phyloP scores from a whole-genome alignment of 2,888 invertebrate genomes.

The Luperina testacea region DNA sequence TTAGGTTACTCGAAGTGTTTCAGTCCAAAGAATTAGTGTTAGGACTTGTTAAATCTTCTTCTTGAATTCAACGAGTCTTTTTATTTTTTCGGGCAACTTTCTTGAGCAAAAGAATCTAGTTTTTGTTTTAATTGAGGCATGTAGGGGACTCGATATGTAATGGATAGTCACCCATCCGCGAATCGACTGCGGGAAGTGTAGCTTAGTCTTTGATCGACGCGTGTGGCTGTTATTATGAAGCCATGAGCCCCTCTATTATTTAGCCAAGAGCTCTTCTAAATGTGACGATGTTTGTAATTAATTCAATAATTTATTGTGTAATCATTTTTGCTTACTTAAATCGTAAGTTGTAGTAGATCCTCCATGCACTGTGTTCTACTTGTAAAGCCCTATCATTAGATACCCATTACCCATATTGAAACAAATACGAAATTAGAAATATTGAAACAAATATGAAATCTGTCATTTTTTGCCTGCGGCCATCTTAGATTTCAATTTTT shows the following conservation, averaged over 20 bases:
- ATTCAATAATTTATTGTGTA: not conserved
- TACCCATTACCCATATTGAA: no score
- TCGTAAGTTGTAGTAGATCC: not conserved
- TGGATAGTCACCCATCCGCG: not conserved
- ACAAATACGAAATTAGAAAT: no score
- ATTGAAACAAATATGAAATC: no score
- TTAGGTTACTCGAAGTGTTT: slow-evolving; percentile 26
- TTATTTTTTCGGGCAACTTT: not conserved
- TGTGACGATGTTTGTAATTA: not conserved
- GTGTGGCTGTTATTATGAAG: not conserved
- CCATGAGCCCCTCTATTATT: not conserved
- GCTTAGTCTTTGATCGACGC: not conserved
- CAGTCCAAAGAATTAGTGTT: slow-evolving; percentile 44
- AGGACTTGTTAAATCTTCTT: slow-evolving; percentile 19
- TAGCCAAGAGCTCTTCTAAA: not conserved
- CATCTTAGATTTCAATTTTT: no score
- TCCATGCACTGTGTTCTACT: no score
- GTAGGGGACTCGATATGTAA: not conserved
- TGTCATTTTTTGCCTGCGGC: no score
- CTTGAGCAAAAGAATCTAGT: not conserved
- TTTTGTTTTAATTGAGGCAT: not conserved
- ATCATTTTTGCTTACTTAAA: not conserved
- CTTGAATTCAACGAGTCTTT: not conserved
- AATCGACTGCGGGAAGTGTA: not conserved
- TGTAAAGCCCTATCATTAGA: no score